phyloP scores from a whole-genome alignment of 2,888 invertebrate species.

The Leptopilina myrica region DNA sequence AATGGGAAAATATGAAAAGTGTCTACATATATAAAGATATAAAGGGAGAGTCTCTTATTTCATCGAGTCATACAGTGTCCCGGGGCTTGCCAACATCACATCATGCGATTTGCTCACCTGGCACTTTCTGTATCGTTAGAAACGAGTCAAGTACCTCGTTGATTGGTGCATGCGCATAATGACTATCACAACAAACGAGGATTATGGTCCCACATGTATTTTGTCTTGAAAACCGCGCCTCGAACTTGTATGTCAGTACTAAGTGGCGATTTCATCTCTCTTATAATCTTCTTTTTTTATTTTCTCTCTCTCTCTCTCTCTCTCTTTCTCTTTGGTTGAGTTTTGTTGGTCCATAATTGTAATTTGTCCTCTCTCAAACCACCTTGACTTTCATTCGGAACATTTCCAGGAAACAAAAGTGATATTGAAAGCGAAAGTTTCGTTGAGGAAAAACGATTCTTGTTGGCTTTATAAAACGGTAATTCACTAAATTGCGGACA shows the following conservation, averaged over 20 bases:
- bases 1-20: conserved; percentile 27
- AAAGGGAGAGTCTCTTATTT: conserved; percentile 2
- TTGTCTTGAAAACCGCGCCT: conserved; percentile 33
- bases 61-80: background rate
- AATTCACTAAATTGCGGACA: conserved; percentile 14
- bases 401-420: conserved; percentile 34
- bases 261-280: conserved; percentile 36
- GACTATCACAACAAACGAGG: conserved; percentile 12
- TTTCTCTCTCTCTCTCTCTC: too few species aligned
- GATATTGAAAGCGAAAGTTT: conserved; percentile 28
- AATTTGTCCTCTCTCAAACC: conserved; percentile 29
- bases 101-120: conserved; percentile 27
- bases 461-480: background rate
- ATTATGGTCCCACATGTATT: conserved; percentile 24
- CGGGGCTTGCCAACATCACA: conserved; percentile 10
- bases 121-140: conserved; percentile 37
- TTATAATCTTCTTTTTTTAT: too few species aligned
- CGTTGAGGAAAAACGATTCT: background rate
- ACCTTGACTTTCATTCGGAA: conserved; percentile 37
- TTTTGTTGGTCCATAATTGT: conserved; percentile 28
- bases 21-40: background rate
- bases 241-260: conserved; percentile 30
- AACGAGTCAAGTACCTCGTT: conserved; percentile 33
- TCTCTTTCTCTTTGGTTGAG: background rate
- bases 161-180: conserved; percentile 35